These are phyloP conservation scores for Polyodon spathula DNA, from an alignment of 2,113 vertebrate genomes.

Conservation along the genomic window DNA sequence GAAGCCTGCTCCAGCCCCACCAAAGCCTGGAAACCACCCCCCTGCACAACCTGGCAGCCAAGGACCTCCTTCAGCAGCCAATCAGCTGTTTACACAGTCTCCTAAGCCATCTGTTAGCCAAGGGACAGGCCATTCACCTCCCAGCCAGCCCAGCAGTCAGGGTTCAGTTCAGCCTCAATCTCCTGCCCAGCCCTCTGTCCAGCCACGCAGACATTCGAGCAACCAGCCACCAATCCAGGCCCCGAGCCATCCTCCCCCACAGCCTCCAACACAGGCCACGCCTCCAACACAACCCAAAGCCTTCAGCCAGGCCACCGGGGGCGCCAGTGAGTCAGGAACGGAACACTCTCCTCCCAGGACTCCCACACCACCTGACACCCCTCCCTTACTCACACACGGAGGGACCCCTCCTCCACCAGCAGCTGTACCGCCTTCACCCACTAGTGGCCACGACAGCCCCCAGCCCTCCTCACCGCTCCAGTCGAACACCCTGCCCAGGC, in stretches of 20 bases:
- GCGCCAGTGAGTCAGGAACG: slow-evolving; percentile 36
- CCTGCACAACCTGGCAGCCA: slow-evolving; percentile 66
- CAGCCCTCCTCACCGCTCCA: slow-evolving; percentile 45
- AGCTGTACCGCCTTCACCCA: slow-evolving; percentile 11
- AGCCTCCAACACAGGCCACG: slow-evolving; percentile 69
- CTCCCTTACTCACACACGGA: slow-evolving; percentile 39
- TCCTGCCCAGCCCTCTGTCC: slow-evolving; percentile 48
- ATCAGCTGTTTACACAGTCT: slow-evolving; percentile 59
- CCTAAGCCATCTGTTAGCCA: slow-evolving; percentile 55
- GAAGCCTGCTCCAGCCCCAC: slow-evolving; percentile 88
- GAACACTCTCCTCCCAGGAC: slow-evolving; percentile 73
- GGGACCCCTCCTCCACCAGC: no score
- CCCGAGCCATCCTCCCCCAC: slow-evolving; percentile 83
- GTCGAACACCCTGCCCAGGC: slow-evolving; percentile 67
- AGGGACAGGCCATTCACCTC: slow-evolving; percentile 35
- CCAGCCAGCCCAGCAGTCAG: slow-evolving; percentile 38
- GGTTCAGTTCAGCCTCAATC: not conserved
- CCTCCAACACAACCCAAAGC: slow-evolving; percentile 42
- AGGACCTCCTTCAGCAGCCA: slow-evolving; percentile 38
- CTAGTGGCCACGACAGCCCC: slow-evolving; percentile 38
- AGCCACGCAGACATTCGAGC: slow-evolving; percentile 68
- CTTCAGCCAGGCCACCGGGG: slow-evolving; percentile 19
- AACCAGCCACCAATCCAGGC: slow-evolving; percentile 79
- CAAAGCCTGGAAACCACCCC: slow-evolving; percentile 78
- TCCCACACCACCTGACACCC: slow-evolving; percentile 78